Conservation (phyloP, 1,140 invertebrate genomes). For the Trachymyrmex cornetzi region DNA sequence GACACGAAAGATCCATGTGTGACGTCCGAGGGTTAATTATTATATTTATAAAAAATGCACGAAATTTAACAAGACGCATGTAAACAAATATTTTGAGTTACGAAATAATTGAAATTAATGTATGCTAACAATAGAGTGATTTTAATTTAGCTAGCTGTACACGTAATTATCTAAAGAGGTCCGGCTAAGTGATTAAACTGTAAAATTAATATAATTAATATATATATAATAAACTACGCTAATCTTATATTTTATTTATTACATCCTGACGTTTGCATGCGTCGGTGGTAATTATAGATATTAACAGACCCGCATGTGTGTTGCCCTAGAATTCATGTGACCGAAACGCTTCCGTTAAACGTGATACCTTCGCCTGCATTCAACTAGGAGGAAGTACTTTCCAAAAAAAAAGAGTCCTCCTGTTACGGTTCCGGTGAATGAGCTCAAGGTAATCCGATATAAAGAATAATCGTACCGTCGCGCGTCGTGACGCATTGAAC, state of each 20-base stretch:
- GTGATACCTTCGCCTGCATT: constrained; percentile 54
- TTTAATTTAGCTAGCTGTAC: not conserved
- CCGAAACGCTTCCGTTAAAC: constrained; percentile 55
- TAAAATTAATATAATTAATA: constrained; percentile 33
- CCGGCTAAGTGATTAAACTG: not conserved
- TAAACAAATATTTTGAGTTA: not conserved
- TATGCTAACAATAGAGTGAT: not conserved
- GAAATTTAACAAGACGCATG: not conserved
- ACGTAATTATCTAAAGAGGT: not conserved
- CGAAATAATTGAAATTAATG: not conserved
- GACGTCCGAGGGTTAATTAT: too few relatives aligned
- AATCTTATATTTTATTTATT: constrained; percentile 36
- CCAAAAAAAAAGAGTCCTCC: constrained; percentile 40
- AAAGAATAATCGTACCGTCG: constrained; percentile 47
- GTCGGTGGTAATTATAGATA: constrained; percentile 21
- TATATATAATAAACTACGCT: not conserved
- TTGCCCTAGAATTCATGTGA: constrained; percentile 50
- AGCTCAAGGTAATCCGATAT: constrained; percentile 57
- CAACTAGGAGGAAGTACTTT: constrained; percentile 39
- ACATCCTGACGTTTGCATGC: constrained; percentile 3
- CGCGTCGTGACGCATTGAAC: not conserved
- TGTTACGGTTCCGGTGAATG: constrained; percentile 64
- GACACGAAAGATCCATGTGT: too few relatives aligned
- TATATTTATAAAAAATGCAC: not conserved
- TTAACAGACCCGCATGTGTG: constrained; percentile 31